Evolutionary conservation across 2,113 vertebrate species (phyloP), one percentile per base, ranked within the genome.

Genomic region (Lucifuga dentata): DNA sequence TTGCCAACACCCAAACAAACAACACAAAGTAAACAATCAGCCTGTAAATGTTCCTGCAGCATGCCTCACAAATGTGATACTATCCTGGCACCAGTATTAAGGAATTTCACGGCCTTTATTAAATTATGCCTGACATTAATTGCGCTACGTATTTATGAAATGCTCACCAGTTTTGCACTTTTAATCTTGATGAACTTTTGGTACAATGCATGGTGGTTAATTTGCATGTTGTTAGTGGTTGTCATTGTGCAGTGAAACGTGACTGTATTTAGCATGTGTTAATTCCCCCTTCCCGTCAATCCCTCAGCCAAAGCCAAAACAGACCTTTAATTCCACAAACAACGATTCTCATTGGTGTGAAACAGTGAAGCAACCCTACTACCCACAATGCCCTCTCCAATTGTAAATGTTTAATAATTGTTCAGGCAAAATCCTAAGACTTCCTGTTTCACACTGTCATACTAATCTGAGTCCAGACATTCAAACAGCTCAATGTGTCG

Each of bases 171-270:
- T 73, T 32, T 51, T 65, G 13, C 21, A 49, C 59, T 73, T 76
- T 80, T 75, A 68, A 81, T 67, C 58, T 73, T 73, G 68, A 61
- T 76, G 50, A 46, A 9, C 78, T 65, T 72, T 48, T 58, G 45
- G 73, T 49, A 44, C 55, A 45, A 49, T 65, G 68, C 73, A 67
- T 57, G 68, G 20, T 56, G 45, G 69, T 67, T 45, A 67, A 69
- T 83, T 67, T 83, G 68, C 71, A 82, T 81, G 74, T 38, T 26
- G 39, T 84, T 69, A 67, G 67, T 76, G 61, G 78, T 74, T 69
- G 73, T 87, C 68, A 64, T 76, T 85, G 81, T 88, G 84, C 85
- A 86, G 90, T 86, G 86, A 91, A 91, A 91, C 86, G 88, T 89
- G 90, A 90, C 88, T 87, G 65, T 74, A 74, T 78, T 86, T 70